phyloP scores from a whole-genome alignment of 2,888 invertebrate genomes.

The Acanthacorydalis orientalis region DNA sequence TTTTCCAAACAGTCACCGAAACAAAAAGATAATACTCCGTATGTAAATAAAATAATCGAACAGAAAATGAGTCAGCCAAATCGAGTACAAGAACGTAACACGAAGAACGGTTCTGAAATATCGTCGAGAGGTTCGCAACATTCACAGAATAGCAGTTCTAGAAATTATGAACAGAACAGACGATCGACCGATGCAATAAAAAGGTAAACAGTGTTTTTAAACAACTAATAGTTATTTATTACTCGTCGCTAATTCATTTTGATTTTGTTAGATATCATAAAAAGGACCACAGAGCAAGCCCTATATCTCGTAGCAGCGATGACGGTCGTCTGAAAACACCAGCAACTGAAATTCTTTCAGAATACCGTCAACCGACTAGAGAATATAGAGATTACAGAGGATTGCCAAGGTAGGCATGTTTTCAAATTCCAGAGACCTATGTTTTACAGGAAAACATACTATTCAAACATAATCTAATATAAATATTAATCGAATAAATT shows the following conservation, averaged over 20 bases:
- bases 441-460: neutral
- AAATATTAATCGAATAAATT: slow-evolving; percentile 4
- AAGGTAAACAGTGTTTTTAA: slow-evolving; percentile 7
- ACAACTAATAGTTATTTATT: neutral
- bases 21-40: slow-evolving; percentile 4
- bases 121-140: neutral
- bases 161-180: neutral
- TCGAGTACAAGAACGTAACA: neutral
- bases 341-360: slow-evolving; percentile 35
- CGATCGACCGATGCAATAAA: slow-evolving; percentile 9
- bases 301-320: slow-evolving; percentile 15
- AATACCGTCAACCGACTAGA: slow-evolving; percentile 32
- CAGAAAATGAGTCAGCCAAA: slow-evolving; percentile 5
- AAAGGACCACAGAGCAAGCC: slow-evolving; percentile 10
- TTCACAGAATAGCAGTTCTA: neutral
- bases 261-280: neutral
- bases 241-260: neutral
- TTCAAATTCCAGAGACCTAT: neutral
- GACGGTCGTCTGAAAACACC: slow-evolving; percentile 29
- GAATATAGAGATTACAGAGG: slow-evolving; percentile 33
- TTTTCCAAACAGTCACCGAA: neutral
- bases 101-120: neutral
- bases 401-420: slow-evolving; percentile 1
- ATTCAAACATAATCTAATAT: neutral
- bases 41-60: slow-evolving; percentile 7